Conservation (phyloP, 1,140 invertebrate genomes). For the Pollicipes pollicipes region DNA sequence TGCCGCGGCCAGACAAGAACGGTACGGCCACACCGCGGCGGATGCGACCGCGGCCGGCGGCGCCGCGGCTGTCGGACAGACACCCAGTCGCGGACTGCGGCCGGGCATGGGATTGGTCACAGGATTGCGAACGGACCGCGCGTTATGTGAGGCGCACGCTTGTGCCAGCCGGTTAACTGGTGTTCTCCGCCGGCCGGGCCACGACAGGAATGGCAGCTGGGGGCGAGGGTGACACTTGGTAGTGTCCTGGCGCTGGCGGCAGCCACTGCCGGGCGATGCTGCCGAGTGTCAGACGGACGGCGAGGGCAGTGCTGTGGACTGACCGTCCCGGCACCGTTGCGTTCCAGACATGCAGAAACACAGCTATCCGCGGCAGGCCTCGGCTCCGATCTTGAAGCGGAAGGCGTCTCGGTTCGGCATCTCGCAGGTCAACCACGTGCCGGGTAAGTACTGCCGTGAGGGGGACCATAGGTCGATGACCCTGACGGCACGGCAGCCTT, state of each 20-base stretch:
- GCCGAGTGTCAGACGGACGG: too few relatives aligned
- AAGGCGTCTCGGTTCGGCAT: neutral
- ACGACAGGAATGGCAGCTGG: too few relatives aligned
- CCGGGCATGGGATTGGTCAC: neutral
- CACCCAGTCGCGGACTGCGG: neutral
- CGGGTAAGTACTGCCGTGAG: neutral
- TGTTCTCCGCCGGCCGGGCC: too few relatives aligned
- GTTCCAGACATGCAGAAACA: neutral
- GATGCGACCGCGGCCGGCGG: neutral
- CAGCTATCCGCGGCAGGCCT: neutral
- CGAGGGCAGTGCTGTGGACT: too few relatives aligned
- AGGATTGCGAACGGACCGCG: too few relatives aligned
- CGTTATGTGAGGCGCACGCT: too few relatives aligned
- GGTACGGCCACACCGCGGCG: too few relatives aligned
- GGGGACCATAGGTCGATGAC: neutral
- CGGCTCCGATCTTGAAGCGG: neutral
- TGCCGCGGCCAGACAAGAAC: too few relatives aligned
- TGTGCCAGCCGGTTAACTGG: too few relatives aligned
- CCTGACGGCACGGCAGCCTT: neutral
- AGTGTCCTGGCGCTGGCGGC: too few relatives aligned
- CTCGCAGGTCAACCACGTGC: neutral
- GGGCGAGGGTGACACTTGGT: too few relatives aligned
- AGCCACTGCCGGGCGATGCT: too few relatives aligned
- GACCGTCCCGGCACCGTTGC: neutral
- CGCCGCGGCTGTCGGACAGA: neutral